A percentile compares a stretch with the other conserved stretches of the same genome.
Evolutionary conservation across 1,140 invertebrate species (phyloP).

Genomic region (Drosophila nikananu): DNA sequence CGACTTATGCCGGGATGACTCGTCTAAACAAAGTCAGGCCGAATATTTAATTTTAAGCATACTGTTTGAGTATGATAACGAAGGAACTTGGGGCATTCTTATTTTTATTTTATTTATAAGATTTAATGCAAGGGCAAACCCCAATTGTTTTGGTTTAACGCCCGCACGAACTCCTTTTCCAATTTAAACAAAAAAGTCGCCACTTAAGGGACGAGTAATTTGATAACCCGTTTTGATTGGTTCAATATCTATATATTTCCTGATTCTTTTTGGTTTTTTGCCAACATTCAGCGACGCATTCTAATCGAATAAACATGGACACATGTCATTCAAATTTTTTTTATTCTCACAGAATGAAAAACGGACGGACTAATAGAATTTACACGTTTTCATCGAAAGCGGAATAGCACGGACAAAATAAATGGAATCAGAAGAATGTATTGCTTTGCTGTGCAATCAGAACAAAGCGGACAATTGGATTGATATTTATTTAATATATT

Average conservation of each 20-base stretch:
- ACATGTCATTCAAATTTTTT: constrained; percentile 48
- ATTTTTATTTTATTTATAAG: background rate
- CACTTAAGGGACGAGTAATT: background rate
- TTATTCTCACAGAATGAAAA: constrained; percentile 21
- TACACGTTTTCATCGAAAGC: constrained; percentile 37
- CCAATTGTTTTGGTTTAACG: background rate
- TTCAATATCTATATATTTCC: background rate
- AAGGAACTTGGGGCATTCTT: background rate
- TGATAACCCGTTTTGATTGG: background rate
- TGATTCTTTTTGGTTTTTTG: constrained; percentile 4
- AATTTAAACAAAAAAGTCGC: no score
- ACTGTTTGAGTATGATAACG: constrained; percentile 16
- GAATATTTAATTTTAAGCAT: constrained; percentile 1
- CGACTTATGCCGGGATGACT: constrained; percentile 8
- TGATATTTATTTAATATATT: constrained; percentile 58
- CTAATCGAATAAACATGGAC: constrained; percentile 22
- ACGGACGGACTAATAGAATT: constrained; percentile 55
- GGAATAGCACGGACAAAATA: background rate
- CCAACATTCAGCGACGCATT: background rate
- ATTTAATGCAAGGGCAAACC: background rate
- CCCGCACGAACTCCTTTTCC: background rate
- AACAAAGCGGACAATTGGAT: constrained; percentile 43
- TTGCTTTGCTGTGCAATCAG: constrained; percentile 19
- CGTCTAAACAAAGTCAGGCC: constrained; percentile 26
- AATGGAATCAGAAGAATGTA: background rate